phyloP scores from a whole-genome alignment of 2,113 vertebrate genomes.

The Lophochroa leadbeateri region DNA sequence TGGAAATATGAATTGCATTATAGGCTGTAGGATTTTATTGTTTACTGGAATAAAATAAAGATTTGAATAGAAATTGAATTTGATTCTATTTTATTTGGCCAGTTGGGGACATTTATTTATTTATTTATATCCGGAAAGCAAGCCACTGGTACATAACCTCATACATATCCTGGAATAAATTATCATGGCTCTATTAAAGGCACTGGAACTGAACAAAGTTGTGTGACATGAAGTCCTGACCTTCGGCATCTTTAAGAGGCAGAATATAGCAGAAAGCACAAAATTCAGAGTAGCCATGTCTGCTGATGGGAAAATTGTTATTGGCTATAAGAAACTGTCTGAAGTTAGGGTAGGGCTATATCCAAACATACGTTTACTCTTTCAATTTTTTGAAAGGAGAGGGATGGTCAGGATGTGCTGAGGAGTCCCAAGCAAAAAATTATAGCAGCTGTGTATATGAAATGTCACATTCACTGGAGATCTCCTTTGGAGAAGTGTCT shows the following conservation, averaged over 20 bases:
- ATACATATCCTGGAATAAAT: not conserved
- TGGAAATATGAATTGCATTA: not conserved
- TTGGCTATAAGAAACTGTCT: not conserved
- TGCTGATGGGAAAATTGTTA: not conserved
- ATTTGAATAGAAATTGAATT: not conserved
- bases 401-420: not conserved
- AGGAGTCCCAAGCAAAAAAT: not conserved
- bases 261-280: not conserved
- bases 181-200: not conserved
- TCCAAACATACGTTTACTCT: accelerated
- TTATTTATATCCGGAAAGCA: not conserved
- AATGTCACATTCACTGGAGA: accelerated
- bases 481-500: not conserved
- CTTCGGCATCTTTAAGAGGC: not conserved
- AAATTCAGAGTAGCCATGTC: not conserved
- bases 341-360: not conserved
- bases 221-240: not conserved
- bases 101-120: not conserved
- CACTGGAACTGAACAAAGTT: not conserved
- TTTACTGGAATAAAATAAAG: not conserved
- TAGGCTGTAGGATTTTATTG: not conserved
- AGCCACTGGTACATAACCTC: not conserved
- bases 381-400: not conserved
- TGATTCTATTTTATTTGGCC: not conserved
- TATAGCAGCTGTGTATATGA: not conserved